Evolutionary conservation across 2,113 vertebrate genomes (phyloP).

Genomic region (Xiphophorus hellerii): DNA sequence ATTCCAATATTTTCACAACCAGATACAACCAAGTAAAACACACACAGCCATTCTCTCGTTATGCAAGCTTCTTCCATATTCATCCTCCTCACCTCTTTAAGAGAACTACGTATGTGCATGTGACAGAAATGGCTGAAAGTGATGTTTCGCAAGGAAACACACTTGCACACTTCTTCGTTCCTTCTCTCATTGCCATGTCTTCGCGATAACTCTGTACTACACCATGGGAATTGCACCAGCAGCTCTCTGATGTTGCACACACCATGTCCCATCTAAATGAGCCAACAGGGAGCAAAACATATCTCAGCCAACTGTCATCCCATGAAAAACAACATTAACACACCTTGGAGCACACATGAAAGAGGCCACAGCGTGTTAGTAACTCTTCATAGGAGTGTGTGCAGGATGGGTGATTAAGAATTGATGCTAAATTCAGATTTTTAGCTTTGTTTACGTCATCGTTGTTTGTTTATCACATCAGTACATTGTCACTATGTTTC

Average conservation of each 20-base stretch:
- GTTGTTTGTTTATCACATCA: neutral
- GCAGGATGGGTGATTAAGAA: neutral
- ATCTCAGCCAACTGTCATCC: constrained; percentile 20
- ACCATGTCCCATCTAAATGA: constrained; percentile 29
- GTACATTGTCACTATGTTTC: no score
- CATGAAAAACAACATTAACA: neutral
- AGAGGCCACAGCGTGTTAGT: no score
- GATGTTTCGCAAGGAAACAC: constrained; percentile 10
- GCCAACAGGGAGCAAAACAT: constrained; percentile 8
- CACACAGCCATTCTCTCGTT: neutral
- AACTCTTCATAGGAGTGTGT: neutral
- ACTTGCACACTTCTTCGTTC: neutral
- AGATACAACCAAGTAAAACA: neutral
- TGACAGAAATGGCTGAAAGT: constrained; percentile 59
- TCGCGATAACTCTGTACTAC: neutral
- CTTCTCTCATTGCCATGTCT: constrained; percentile 2
- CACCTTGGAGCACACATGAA: neutral
- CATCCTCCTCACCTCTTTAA: neutral
- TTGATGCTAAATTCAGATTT: neutral
- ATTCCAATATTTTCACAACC: neutral
- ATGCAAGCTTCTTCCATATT: neutral
- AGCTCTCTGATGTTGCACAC: constrained; percentile 38
- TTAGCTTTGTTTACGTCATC: neutral
- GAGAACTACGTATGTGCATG: constrained; percentile 34
- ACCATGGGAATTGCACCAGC: constrained; percentile 19